Conservation (phyloP, 2,113 vertebrate species). For the Crotophaga sulcirostris region DNA sequence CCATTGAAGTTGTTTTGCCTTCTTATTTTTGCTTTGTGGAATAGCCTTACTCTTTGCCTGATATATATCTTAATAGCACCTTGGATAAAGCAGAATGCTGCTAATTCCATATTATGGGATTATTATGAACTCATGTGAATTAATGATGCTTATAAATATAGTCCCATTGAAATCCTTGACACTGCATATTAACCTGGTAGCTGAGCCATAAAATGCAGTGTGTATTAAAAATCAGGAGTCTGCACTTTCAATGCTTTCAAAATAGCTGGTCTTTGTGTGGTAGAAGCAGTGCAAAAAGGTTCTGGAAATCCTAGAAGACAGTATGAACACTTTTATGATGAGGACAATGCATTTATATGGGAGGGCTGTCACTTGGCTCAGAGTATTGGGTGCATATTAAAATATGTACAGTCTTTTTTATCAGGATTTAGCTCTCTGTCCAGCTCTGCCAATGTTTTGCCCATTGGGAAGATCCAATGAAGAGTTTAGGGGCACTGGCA, state of each 20-base stretch:
- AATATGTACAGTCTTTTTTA: rapidly evolving
- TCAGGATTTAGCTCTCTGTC: not conserved
- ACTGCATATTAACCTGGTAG: not conserved
- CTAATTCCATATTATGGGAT: not conserved
- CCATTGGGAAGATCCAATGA: not conserved
- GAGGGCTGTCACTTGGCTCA: not conserved
- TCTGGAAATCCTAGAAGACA: not conserved
- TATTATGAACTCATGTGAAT: not conserved
- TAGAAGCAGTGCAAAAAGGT: not conserved
- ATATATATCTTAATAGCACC: not conserved
- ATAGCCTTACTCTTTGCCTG: not conserved
- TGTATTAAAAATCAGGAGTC: not conserved
- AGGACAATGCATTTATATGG: not conserved
- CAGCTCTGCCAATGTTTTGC: not conserved
- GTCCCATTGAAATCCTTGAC: not conserved
- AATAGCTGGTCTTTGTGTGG: not conserved
- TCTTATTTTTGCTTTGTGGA: not conserved
- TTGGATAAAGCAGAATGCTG: not conserved
- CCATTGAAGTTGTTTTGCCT: not conserved
- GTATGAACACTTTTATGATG: rapidly evolving
- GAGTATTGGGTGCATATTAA: not conserved
- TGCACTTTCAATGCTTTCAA: not conserved
- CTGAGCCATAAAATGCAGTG: not conserved
- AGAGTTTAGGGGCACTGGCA: not conserved
- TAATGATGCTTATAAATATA: not conserved